A percentile compares a stretch with the other conserved stretches of the same genome.
Evolutionary conservation across 2,113 vertebrate species (phyloP).

Genomic region (Maccullochella peelii): DNA sequence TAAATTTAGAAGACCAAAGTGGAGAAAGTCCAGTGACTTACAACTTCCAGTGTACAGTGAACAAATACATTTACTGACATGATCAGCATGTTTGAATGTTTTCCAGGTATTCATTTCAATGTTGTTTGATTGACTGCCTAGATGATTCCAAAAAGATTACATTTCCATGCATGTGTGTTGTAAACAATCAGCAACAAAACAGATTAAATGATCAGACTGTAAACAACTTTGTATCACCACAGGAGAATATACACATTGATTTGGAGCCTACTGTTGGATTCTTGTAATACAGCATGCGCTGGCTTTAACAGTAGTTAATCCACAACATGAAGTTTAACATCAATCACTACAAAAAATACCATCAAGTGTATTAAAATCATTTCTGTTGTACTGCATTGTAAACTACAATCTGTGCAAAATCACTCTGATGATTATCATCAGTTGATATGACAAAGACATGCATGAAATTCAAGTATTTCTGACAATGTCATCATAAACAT

Average conservation of each 20-base stretch:
- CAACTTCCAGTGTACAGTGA: slow-evolving; percentile 29
- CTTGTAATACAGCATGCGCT: slow-evolving; percentile 54
- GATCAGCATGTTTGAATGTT: slow-evolving; percentile 33
- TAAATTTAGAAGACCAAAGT: slow-evolving; percentile 22
- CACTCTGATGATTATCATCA: slow-evolving; percentile 28
- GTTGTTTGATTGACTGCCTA: slow-evolving; percentile 39
- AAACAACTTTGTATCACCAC: slow-evolving; percentile 56
- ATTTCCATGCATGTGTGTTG: slow-evolving; percentile 60
- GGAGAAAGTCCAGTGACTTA: slow-evolving; percentile 17
- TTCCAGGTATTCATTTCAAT: slow-evolving; percentile 36
- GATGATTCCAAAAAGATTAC: slow-evolving; percentile 39
- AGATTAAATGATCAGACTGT: slow-evolving; percentile 46
- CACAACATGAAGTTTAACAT: slow-evolving; percentile 46
- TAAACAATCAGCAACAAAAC: slow-evolving; percentile 52
- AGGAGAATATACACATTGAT: slow-evolving; percentile 49
- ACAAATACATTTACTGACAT: slow-evolving; percentile 40
- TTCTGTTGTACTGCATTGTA: slow-evolving; percentile 44
- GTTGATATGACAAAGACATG: slow-evolving; percentile 55
- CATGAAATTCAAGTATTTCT: slow-evolving; percentile 76
- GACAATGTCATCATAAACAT: slow-evolving; percentile 46
- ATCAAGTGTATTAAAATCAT: slow-evolving; percentile 37
- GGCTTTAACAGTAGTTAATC: slow-evolving; percentile 34
- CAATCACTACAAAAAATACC: slow-evolving; percentile 39
- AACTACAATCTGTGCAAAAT: slow-evolving; percentile 61
- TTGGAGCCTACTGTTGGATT: slow-evolving; percentile 37